phyloP scores from a whole-genome alignment of 1,140 invertebrate genomes.

The Odontomachus brunneus region DNA sequence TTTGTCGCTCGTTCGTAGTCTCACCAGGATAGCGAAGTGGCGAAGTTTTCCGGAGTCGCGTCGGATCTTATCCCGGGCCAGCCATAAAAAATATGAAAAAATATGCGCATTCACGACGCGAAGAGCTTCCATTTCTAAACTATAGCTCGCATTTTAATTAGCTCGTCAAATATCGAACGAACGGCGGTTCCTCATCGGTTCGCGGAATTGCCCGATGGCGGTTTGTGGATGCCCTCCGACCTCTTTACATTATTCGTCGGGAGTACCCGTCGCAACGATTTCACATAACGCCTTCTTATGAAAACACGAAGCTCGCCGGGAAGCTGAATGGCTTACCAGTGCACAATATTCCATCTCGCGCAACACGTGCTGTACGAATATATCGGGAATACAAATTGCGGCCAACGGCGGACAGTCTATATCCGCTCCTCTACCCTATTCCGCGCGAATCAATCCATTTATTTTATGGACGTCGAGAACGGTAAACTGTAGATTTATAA shows the following conservation, averaged over 20 bases:
- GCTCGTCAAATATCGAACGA: neutral
- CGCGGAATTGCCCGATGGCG: neutral
- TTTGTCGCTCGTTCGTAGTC: neutral
- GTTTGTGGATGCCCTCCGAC: neutral
- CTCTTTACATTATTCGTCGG: conserved; percentile 3
- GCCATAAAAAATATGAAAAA: no score
- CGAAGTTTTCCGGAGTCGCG: neutral
- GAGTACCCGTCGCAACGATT: neutral
- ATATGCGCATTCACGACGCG: neutral
- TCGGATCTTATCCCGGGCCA: neutral
- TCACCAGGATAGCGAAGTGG: neutral
- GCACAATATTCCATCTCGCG: neutral
- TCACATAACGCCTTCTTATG: neutral
- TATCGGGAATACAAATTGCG: conserved; percentile 43
- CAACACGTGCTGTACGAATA: conserved; percentile 43
- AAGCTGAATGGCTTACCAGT: conserved; percentile 2
- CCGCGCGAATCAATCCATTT: conserved; percentile 19
- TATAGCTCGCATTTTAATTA: conserved; percentile 7
- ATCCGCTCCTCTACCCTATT: neutral
- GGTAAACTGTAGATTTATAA: neutral
- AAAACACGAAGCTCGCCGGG: neutral
- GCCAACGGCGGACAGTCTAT: neutral
- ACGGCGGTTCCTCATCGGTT: no score
- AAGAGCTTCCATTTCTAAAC: conserved; percentile 6
- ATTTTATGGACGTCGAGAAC: neutral